phyloP scores from a whole-genome alignment of 2,113 vertebrate genomes.

The Aix galericulata region DNA sequence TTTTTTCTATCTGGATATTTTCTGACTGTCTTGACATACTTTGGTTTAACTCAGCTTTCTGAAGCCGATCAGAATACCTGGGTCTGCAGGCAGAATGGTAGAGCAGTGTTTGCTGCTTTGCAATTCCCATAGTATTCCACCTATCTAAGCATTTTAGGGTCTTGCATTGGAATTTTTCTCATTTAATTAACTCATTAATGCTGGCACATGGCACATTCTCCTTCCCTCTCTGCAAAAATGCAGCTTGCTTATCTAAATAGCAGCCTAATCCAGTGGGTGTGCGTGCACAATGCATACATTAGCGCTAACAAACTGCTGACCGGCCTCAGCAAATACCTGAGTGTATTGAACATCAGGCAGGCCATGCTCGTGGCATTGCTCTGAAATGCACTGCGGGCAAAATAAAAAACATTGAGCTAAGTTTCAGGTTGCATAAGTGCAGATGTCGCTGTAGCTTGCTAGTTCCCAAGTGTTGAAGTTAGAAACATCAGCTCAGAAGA shows the following conservation, averaged over 20 bases:
- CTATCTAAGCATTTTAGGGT: conserved; percentile 66
- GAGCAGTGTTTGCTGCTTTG: conserved; percentile 1
- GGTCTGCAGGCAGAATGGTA: conserved; percentile 21
- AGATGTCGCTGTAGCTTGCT: not conserved
- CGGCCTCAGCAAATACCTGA: conserved; percentile 32
- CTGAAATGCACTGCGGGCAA: not conserved
- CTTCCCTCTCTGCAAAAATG: conserved; percentile 37
- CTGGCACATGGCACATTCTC: conserved; percentile 72
- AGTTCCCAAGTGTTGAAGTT: not conserved
- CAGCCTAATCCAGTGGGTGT: conserved; percentile 58
- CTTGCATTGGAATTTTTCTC: conserved; percentile 73
- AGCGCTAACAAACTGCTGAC: conserved; percentile 45
- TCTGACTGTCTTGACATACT: not conserved
- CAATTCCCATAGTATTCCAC: conserved; percentile 54
- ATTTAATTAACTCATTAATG: conserved; percentile 79
- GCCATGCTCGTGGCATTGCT: not conserved
- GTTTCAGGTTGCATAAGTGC: not conserved
- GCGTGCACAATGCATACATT: conserved; percentile 1
- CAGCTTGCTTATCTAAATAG: conserved; percentile 50
- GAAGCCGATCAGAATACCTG: not conserved
- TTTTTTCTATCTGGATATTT: not conserved
- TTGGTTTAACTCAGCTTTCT: conserved; percentile 24
- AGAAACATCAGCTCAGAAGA: not conserved
- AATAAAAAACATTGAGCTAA: not conserved
- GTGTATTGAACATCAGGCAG: not conserved